Conservation (phyloP, 2,888 invertebrate genomes). For the Pheosia gnoma region DNA sequence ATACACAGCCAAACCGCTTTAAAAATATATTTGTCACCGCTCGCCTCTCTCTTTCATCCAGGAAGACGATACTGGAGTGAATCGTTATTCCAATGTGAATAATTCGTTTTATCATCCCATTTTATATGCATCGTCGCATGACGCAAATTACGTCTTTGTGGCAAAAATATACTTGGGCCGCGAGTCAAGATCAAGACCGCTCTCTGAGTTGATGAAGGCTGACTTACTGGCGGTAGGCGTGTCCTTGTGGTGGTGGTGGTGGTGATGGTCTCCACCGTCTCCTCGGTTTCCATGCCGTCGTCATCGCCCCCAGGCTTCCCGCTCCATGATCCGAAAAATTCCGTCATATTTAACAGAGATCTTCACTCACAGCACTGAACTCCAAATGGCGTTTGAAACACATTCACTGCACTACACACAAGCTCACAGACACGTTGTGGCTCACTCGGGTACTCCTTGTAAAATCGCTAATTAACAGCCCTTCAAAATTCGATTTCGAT, state of each 20-base stretch:
- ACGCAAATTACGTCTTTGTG: constrained; percentile 49
- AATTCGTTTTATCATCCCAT: constrained; percentile 43
- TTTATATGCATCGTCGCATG: constrained; percentile 35
- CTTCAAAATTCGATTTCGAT: constrained; percentile 46
- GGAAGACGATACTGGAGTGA: constrained; percentile 39
- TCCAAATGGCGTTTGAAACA: constrained; percentile 59
- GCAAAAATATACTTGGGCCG: constrained; percentile 55
- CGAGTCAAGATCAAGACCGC: constrained; percentile 59
- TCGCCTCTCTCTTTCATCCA: constrained; percentile 41
- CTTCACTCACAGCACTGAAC: constrained; percentile 66
- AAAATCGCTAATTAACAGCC: constrained; percentile 19
- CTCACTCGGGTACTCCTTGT: constrained; percentile 41
- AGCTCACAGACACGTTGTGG: constrained; percentile 43
- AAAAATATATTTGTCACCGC: constrained; percentile 60
- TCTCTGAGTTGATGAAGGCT: constrained; percentile 15
- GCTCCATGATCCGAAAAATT: constrained; percentile 78
- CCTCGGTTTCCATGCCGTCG: constrained; percentile 57
- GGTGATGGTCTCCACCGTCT: constrained; percentile 72
- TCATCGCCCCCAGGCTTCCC: constrained; percentile 50
- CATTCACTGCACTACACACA: constrained; percentile 68
- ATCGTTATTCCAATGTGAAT: constrained; percentile 31
- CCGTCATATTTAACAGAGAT: constrained; percentile 69
- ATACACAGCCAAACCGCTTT: constrained; percentile 59
- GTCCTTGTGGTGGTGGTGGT: constrained; percentile 70
- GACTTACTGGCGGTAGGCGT: constrained; percentile 64